Percentiles rank a stretch among this genome's conserved stretches.
Conservation (phyloP, 2,888 invertebrate genomes). For the Labia minor region DNA sequence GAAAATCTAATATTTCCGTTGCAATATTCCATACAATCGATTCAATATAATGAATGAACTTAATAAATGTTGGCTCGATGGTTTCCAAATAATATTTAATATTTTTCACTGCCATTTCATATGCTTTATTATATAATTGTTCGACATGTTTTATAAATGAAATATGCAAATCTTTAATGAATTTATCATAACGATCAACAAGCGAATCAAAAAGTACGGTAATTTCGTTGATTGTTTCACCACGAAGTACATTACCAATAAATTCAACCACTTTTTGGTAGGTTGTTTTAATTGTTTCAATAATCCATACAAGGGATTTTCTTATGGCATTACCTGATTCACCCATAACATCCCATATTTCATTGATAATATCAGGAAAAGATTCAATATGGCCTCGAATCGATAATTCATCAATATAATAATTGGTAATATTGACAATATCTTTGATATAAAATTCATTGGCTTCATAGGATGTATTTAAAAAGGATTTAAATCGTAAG, state of each 20-base stretch:
- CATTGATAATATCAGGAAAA: conserved; percentile 66
- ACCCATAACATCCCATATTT: conserved; percentile 77
- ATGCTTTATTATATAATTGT: conserved; percentile 59
- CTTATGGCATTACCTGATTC: conserved; percentile 70
- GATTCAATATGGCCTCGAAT: conserved; percentile 60
- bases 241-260: conserved; percentile 56
- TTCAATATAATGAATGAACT: conserved; percentile 64
- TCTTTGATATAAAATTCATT: conserved; percentile 79
- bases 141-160: conserved; percentile 58
- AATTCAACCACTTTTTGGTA: conserved; percentile 60
- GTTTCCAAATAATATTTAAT: conserved; percentile 62
- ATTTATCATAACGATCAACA: conserved; percentile 65
- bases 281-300: conserved; percentile 58
- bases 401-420: conserved; percentile 65
- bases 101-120: conserved; percentile 50
- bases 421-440: conserved; percentile 55
- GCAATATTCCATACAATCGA: conserved; percentile 60
- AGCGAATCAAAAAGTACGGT: conserved; percentile 55
- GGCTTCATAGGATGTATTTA: conserved; percentile 65
- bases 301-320: conserved; percentile 61
- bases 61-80: conserved; percentile 67
- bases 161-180: conserved; percentile 66
- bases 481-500: conserved; percentile 54
- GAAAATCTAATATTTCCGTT: conserved; percentile 62
- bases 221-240: conserved; percentile 62